A percentile compares a stretch with the other conserved stretches of the same genome.
Evolutionary conservation across 2,113 vertebrate species (phyloP).

Genomic region (Paracanthobrama guichenoti): DNA sequence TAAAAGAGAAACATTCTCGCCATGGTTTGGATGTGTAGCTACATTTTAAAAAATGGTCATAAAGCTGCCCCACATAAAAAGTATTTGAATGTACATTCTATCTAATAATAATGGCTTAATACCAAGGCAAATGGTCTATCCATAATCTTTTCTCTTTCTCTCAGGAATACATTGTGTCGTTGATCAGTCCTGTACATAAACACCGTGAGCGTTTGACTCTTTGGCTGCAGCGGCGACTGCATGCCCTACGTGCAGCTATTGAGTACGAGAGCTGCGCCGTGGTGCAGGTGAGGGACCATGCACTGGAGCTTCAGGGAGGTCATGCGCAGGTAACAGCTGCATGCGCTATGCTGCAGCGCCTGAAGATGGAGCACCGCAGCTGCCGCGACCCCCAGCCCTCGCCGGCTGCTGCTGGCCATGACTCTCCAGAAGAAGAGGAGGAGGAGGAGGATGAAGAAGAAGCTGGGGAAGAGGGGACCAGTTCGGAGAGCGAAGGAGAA

Average conservation of each 20-base stretch:
- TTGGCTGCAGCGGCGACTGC: conserved; percentile 64
- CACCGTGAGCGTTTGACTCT: conserved; percentile 69
- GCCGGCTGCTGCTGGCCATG: conserved; percentile 25
- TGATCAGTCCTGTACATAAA: conserved; percentile 70
- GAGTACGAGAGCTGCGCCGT: conserved; percentile 72
- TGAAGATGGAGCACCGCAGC: conserved; percentile 46
- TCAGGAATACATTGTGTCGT: conserved; percentile 75
- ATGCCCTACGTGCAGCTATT: conserved; percentile 65
- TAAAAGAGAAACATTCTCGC: not conserved
- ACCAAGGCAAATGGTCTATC: not conserved
- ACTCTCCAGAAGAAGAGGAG: conserved; percentile 70
- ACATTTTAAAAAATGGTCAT: not conserved
- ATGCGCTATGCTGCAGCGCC: conserved; percentile 82
- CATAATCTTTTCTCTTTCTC: not conserved
- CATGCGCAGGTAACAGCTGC: conserved; percentile 89
- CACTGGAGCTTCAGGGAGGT: conserved; percentile 73
- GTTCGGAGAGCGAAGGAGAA: conserved; percentile 90
- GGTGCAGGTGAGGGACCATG: conserved; percentile 80
- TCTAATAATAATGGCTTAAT: not conserved
- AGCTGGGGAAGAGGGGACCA: conserved; percentile 88
- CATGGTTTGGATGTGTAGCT: not conserved
- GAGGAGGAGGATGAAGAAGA: conserved; percentile 79
- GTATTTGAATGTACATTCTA: not conserved
- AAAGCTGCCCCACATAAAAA: not conserved
- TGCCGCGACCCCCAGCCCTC: conserved; percentile 79